Evolutionary conservation across 2,113 vertebrate genomes (phyloP).

Genomic region (Alouatta palliata): DNA sequence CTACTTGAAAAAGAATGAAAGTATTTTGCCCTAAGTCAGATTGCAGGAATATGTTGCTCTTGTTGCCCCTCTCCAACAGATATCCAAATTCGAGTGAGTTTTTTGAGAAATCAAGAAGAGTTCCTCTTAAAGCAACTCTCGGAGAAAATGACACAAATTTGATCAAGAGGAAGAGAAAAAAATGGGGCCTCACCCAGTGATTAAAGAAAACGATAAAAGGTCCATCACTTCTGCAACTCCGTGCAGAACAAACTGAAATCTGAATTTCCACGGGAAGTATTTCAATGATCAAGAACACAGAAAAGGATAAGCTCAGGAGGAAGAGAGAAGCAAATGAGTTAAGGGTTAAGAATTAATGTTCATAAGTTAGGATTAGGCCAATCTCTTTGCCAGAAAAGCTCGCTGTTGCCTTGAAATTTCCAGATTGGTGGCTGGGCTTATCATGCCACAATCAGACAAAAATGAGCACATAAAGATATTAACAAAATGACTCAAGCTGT

Average conservation of each 20-base stretch:
- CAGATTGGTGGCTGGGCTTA: neutral
- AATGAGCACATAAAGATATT: neutral
- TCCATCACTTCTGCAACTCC: neutral
- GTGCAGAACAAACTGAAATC: neutral
- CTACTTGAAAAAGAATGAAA: slow-evolving; percentile 34
- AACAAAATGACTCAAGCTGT: neutral
- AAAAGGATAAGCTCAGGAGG: neutral
- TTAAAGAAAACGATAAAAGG: slow-evolving; percentile 32
- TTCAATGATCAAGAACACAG: neutral
- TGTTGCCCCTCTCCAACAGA: neutral
- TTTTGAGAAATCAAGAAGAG: slow-evolving; percentile 20
- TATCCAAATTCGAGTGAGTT: neutral
- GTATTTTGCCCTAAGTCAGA: neutral
- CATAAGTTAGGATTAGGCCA: neutral
- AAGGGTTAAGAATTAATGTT: neutral
- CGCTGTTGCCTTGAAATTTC: neutral
- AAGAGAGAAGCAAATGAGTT: slow-evolving; percentile 26
- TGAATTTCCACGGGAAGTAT: slow-evolving; percentile 2
- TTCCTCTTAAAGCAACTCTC: neutral
- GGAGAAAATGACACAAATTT: slow-evolving; percentile 47
- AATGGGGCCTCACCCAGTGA: neutral
- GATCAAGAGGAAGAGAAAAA: neutral
- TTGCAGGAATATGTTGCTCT: neutral
- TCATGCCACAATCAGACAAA: neutral
- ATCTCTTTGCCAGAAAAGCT: slow-evolving; percentile 13